phyloP scores from a whole-genome alignment of 2,113 vertebrate genomes.

The Triplophysa rosa region DNA sequence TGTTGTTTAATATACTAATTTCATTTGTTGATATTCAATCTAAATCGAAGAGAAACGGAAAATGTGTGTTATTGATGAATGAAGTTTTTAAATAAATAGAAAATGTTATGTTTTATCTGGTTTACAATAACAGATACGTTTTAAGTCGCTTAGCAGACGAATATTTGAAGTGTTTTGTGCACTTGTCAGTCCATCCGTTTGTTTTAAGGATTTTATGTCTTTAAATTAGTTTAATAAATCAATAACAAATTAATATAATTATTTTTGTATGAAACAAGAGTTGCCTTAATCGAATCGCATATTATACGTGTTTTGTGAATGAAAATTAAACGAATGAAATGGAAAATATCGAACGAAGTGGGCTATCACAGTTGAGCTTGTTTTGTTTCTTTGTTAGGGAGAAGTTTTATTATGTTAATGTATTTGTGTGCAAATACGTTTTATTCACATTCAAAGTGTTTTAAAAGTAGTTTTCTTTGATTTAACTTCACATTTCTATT shows the following conservation, averaged over 20 bases:
- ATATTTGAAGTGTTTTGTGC: background rate
- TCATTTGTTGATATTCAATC: background rate
- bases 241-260: constrained; percentile 20
- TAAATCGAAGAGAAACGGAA: background rate
- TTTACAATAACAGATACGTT: background rate
- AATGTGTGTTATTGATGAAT: background rate
- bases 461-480: background rate
- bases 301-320: background rate
- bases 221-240: constrained; percentile 1
- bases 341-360: background rate
- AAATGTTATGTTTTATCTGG: background rate
- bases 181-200: background rate
- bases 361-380: background rate
- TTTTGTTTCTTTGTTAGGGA: background rate
- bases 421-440: background rate
- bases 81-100: constrained; percentile 1
- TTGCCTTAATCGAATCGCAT: constrained; percentile 30
- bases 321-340: constrained; percentile 1
- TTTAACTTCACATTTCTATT: background rate
- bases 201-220: background rate
- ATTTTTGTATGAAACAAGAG: background rate
- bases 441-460: too few relatives aligned
- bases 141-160: background rate
- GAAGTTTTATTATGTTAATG: background rate
- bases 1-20: background rate